Conservation (phyloP, 1,140 invertebrate genomes). For the Cherax destructor region DNA sequence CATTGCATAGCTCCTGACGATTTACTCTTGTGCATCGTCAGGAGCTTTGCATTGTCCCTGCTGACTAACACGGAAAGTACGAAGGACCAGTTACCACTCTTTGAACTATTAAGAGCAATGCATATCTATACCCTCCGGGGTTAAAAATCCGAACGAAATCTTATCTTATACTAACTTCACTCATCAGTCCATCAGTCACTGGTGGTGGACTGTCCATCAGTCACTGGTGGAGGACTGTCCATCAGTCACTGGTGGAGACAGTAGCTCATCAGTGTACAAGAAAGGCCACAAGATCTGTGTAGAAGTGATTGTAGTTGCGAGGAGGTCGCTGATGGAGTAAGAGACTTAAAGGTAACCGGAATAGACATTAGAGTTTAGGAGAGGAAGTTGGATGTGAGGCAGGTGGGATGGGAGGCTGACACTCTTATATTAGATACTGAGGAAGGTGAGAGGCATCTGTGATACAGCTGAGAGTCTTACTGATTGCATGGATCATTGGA, state of each 20-base stretch:
- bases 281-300: constrained; percentile 27
- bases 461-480: neutral
- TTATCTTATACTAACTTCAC: too few relatives aligned
- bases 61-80: too few relatives aligned
- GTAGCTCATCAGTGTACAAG: constrained; percentile 8
- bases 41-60: too few relatives aligned
- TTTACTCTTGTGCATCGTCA: too few relatives aligned
- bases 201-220: neutral
- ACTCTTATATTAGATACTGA: neutral
- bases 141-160: too few relatives aligned
- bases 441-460: neutral
- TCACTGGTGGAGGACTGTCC: neutral
- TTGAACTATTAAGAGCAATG: too few relatives aligned
- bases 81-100: too few relatives aligned
- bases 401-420: neutral
- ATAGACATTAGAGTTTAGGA: neutral
- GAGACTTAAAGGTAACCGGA: neutral
- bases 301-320: neutral
- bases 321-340: neutral
- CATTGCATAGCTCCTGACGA: too few relatives aligned
- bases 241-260: constrained; percentile 6
- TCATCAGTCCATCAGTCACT: neutral
- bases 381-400: neutral
- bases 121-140: too few relatives aligned
- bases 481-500: too few relatives aligned